Conservation (phyloP, 1,140 invertebrate genomes). For the Zophobas atratus region DNA sequence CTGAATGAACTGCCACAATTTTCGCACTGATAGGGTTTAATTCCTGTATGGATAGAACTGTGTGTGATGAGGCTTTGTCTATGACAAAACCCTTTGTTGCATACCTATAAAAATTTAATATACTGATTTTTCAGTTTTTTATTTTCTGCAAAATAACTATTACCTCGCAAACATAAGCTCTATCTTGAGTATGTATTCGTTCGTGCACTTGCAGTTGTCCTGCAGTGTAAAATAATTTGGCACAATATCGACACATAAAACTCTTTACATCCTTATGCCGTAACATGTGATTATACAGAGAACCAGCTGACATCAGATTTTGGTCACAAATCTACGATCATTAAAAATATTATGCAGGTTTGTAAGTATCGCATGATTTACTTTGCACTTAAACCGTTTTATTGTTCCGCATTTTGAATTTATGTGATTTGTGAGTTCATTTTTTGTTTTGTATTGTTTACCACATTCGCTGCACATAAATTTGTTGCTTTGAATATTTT, state of each 20-base stretch:
- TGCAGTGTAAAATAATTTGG: conserved; percentile 64
- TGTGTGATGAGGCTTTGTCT: conserved; percentile 70
- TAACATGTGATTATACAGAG: conserved; percentile 66
- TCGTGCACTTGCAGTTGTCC: conserved; percentile 65
- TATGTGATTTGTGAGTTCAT: conserved; percentile 63
- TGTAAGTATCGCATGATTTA: conserved; percentile 35
- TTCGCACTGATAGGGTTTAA: conserved; percentile 68
- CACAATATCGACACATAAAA: conserved; percentile 70
- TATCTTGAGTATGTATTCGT: conserved; percentile 69
- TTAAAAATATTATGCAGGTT: neutral
- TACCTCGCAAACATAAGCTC: conserved; percentile 71
- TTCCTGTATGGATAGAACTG: conserved; percentile 70
- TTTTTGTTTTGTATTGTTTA: conserved; percentile 64
- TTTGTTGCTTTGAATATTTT: conserved; percentile 55
- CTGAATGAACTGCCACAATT: conserved; percentile 67
- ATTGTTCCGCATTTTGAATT: conserved; percentile 66
- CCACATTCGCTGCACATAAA: conserved; percentile 66
- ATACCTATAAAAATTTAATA: conserved; percentile 66
- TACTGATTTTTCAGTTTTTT: conserved; percentile 11
- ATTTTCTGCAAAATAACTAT: neutral
- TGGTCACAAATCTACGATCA: conserved; percentile 64
- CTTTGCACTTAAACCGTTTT: conserved; percentile 61
- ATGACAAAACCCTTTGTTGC: conserved; percentile 72
- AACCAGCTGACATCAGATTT: conserved; percentile 66
- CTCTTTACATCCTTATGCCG: conserved; percentile 69